A percentile compares a stretch with the other conserved stretches of the same genome.
phyloP scores from a whole-genome alignment of 2,797 vertebrate genomes.

The Spinibarbus caldwelli region DNA sequence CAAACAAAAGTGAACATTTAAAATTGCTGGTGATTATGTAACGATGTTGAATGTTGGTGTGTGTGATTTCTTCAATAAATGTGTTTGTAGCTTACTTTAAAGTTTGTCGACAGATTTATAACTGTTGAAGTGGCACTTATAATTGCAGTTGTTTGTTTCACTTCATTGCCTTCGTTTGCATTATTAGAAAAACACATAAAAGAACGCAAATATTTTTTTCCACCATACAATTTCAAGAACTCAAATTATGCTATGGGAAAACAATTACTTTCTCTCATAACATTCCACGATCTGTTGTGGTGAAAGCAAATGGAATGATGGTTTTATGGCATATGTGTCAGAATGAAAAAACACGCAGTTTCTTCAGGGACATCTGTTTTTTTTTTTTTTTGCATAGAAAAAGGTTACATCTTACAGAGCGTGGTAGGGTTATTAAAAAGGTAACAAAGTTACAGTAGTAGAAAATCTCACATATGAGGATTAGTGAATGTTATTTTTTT shows the following conservation, averaged over 20 bases:
- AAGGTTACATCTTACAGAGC: conserved; percentile 85
- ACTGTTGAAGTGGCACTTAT: conserved; percentile 39
- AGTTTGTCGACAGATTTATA: conserved; percentile 47
- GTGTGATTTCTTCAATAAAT: conserved; percentile 3
- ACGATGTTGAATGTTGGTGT: not conserved
- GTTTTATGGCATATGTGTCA: conserved; percentile 36
- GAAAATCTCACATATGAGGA: conserved; percentile 73
- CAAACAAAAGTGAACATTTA: not conserved
- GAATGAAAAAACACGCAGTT: conserved; percentile 74
- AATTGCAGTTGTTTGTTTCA: conserved; percentile 55
- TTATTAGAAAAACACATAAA: conserved; percentile 57
- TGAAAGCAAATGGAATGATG: conserved; percentile 49
- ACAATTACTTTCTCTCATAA: conserved; percentile 53
- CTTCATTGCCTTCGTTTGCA: conserved; percentile 43
- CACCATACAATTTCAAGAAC: conserved; percentile 57
- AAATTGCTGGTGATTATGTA: not conserved
- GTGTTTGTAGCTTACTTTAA: conserved; percentile 21
- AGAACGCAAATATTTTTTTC: conserved; percentile 50
- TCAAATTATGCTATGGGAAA: conserved; percentile 47
- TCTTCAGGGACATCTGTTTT: conserved; percentile 85
- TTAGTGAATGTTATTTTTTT: conserved; percentile 48
- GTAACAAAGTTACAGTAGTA: conserved; percentile 77
- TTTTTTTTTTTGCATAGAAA: conserved; percentile 85
- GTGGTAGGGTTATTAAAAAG: conserved; percentile 68
- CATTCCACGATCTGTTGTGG: conserved; percentile 54